Percentiles rank a stretch among this genome's conserved stretches.
Evolutionary conservation across 1,140 invertebrate species (phyloP).

Genomic region (Drosophila kurseongensis): DNA sequence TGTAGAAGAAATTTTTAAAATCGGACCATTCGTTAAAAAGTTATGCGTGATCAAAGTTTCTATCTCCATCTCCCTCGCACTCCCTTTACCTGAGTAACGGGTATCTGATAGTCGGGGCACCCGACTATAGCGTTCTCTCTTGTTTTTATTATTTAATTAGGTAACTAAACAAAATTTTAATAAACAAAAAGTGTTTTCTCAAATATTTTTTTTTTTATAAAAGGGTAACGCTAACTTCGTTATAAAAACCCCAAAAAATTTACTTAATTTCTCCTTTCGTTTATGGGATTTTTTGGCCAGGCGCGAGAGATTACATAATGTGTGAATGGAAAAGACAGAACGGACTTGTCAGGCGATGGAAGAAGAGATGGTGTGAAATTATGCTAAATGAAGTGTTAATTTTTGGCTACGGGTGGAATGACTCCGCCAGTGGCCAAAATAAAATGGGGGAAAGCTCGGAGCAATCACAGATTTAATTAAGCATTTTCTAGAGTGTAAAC

Average conservation of each 20-base stretch:
- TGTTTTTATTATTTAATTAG: too few species aligned
- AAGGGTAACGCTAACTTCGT: constrained; percentile 2
- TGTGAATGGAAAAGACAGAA: constrained; percentile 7
- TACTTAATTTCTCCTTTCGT: not conserved
- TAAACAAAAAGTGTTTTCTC: too few species aligned
- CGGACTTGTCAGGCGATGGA: constrained; percentile 20
- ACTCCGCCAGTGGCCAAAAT: not conserved
- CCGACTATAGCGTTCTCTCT: too few species aligned
- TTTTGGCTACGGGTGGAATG: constrained; percentile 23
- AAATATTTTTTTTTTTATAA: not conserved
- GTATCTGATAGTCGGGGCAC: too few species aligned
- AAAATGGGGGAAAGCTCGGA: constrained; percentile 13
- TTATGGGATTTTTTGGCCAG: not conserved
- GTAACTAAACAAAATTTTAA: too few species aligned
- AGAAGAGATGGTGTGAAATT: constrained; percentile 57
- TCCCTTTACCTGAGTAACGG: too few species aligned
- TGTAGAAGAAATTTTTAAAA: too few species aligned
- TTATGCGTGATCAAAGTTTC: too few species aligned
- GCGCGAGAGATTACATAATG: constrained; percentile 47
- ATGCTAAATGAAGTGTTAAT: constrained; percentile 79
- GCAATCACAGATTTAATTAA: constrained; percentile 29
- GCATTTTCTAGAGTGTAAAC: constrained; percentile 41
- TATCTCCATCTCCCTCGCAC: too few species aligned
- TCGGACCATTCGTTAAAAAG: too few species aligned
- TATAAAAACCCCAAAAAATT: not conserved